phyloP scores from a whole-genome alignment of 2,113 vertebrate genomes.

The Dicentrarchus labrax region DNA sequence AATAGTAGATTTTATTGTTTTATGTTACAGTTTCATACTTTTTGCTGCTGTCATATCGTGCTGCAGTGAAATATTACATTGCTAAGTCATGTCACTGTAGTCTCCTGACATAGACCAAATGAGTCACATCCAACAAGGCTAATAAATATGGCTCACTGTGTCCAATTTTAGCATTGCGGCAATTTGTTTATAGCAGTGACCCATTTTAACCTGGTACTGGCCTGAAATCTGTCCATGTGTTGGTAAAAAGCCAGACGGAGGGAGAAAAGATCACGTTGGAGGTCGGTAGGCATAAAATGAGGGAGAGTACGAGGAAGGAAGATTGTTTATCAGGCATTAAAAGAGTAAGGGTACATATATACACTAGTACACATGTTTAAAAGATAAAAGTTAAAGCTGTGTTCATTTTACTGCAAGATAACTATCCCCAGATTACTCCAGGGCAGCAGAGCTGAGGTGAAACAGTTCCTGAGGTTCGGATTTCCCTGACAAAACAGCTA shows the following conservation, averaged over 20 bases:
- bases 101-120: neutral
- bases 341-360: neutral
- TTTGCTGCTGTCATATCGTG: neutral
- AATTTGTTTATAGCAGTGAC: slow-evolving; percentile 32
- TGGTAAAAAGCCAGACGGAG: slow-evolving; percentile 14
- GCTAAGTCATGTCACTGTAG: neutral
- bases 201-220: slow-evolving; percentile 45
- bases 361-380: neutral
- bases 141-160: slow-evolving; percentile 17
- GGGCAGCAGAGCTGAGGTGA: slow-evolving; percentile 39
- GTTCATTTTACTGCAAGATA: slow-evolving; percentile 29
- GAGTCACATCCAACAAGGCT: neutral
- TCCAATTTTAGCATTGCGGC: slow-evolving; percentile 46
- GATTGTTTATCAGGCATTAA: slow-evolving; percentile 26
- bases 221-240: slow-evolving; percentile 27
- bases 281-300: neutral
- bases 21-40: neutral
- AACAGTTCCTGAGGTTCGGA: slow-evolving; percentile 53
- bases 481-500: slow-evolving; percentile 73
- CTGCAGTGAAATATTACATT: neutral
- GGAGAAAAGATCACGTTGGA: neutral
- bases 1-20: neutral
- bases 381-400: neutral
- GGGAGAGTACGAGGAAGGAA: neutral
- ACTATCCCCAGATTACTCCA: slow-evolving; percentile 31